A percentile compares a stretch with the other conserved stretches of the same genome.
Conservation (phyloP, 1,140 invertebrate species). For the Paraescarpia echinospica region DNA sequence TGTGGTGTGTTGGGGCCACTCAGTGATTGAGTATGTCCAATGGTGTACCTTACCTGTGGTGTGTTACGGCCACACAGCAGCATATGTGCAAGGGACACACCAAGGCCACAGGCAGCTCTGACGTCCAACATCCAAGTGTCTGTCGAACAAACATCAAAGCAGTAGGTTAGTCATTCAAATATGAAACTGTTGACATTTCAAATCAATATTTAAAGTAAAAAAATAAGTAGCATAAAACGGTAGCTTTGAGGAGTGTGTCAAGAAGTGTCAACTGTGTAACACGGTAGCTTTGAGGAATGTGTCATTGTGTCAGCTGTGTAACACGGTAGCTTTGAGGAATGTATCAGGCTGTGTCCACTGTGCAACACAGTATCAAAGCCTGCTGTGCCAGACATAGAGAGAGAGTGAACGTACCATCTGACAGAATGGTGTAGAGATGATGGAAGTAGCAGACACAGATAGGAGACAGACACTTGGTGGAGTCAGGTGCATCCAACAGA, state of each 20-base stretch:
- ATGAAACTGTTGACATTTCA: neutral
- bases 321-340: neutral
- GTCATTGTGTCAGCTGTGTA: neutral
- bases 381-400: neutral
- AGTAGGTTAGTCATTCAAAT: neutral
- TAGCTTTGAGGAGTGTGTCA: neutral
- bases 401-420: neutral
- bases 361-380: neutral
- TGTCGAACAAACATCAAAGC: neutral
- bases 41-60: too few species aligned
- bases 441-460: neutral
- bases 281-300: neutral
- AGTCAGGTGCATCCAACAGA: neutral
- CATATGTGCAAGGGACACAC: constrained; percentile 1
- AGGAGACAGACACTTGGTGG: neutral
- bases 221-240: neutral
- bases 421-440: neutral
- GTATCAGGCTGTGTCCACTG: neutral
- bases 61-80: neutral
- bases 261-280: neutral
- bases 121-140: neutral
- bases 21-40: too few species aligned
- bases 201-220: neutral
- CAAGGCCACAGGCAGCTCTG: constrained; percentile 6
- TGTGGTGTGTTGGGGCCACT: neutral